Evolutionary conservation across 2,113 vertebrate genomes (phyloP).

Genomic region (Zosterops pallidus): DNA sequence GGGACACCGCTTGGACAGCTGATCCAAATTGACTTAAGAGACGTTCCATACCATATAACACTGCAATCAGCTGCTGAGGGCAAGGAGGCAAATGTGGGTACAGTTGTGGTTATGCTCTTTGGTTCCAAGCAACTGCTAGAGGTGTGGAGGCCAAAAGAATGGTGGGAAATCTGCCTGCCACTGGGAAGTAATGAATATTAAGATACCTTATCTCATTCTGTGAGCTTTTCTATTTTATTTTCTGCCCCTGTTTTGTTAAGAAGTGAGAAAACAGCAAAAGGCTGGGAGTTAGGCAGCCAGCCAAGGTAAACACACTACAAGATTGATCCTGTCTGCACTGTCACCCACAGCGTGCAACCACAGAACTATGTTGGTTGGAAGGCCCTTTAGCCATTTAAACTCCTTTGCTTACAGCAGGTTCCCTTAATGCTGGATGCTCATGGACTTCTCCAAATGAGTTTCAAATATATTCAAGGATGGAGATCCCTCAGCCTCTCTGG

Average conservation of each 20-base stretch:
- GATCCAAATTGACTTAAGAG: background rate
- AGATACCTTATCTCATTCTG: background rate
- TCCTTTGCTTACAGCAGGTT: background rate
- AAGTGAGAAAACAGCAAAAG: background rate
- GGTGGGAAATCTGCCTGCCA: background rate
- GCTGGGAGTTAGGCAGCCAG: accelerated
- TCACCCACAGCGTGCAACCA: background rate
- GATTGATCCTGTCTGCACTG: background rate
- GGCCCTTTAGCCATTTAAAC: background rate
- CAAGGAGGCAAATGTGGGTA: accelerated
- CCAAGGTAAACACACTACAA: background rate
- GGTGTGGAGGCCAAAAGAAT: background rate
- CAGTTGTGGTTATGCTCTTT: background rate
- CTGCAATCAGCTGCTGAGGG: background rate
- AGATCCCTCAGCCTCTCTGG: background rate
- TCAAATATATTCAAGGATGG: accelerated
- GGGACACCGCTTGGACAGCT: background rate
- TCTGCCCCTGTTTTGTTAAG: background rate
- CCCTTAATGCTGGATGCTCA: background rate
- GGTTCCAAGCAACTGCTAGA: background rate
- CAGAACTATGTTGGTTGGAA: background rate
- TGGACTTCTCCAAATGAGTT: background rate
- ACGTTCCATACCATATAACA: background rate
- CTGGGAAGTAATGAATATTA: background rate
- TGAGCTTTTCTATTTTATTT: background rate